A percentile compares a stretch with the other conserved stretches of the same genome.
Conservation (phyloP, 2,113 vertebrate genomes). For the Trematomus loennbergii region DNA sequence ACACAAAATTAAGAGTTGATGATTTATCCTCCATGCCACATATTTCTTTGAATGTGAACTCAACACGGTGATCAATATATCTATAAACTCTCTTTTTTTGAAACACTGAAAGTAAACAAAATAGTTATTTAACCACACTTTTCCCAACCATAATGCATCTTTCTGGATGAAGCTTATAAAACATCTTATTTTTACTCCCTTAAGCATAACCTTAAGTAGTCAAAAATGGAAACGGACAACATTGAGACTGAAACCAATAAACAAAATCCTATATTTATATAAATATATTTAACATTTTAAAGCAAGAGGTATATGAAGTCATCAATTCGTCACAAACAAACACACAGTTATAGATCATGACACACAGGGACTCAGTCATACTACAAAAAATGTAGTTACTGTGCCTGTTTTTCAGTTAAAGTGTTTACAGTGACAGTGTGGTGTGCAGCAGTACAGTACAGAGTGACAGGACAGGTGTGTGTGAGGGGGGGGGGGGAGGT, state of each 20-base stretch:
- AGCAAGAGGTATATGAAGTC: background rate
- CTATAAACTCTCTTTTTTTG: background rate
- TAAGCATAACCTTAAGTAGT: background rate
- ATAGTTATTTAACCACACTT: too few species aligned
- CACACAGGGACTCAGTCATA: background rate
- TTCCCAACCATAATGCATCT: too few species aligned
- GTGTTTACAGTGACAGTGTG: constrained; percentile 2
- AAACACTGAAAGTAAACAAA: too few species aligned
- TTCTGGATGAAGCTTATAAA: too few species aligned
- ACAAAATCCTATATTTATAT: too few species aligned
- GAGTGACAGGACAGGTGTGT: constrained; percentile 51
- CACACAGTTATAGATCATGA: background rate
- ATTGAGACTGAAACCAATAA: too few species aligned
- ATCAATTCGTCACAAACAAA: background rate
- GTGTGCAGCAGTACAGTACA: background rate
- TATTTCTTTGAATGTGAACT: constrained; percentile 16
- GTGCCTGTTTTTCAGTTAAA: background rate
- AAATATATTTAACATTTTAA: background rate
- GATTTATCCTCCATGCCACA: background rate
- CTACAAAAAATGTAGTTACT: background rate
- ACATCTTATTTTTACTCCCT: background rate
- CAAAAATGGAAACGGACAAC: too few species aligned
- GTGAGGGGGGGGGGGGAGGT: background rate
- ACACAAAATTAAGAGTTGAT: background rate
- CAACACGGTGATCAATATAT: background rate